phyloP scores from a whole-genome alignment of 2,113 vertebrate genomes.

The Guaruba guarouba region DNA sequence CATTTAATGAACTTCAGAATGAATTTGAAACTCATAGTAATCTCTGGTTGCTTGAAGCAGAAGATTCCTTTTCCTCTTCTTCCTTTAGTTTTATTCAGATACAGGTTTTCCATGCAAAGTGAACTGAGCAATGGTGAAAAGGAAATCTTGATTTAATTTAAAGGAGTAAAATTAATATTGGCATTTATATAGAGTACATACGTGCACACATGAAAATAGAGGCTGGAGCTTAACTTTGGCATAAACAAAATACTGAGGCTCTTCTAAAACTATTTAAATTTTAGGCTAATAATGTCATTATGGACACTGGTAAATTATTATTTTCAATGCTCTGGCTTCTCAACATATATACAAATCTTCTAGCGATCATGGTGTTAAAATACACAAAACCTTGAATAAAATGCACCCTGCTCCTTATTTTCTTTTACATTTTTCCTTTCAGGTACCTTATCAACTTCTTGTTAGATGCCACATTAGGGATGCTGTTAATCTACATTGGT shows the following conservation, averaged over 20 bases:
- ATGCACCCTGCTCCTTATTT: background rate
- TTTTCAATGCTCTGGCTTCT: background rate
- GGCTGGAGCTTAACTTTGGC: background rate
- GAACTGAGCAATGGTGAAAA: background rate
- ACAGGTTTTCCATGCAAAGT: background rate
- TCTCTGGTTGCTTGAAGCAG: background rate
- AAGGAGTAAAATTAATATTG: background rate
- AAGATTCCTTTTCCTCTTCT: background rate
- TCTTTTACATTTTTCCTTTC: background rate
- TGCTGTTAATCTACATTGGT: slow-evolving; percentile 95
- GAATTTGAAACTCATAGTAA: background rate
- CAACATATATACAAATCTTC: background rate
- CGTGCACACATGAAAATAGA: background rate
- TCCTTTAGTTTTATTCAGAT: background rate
- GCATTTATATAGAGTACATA: background rate
- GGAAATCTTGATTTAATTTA: background rate
- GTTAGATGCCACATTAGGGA: slow-evolving; percentile 92
- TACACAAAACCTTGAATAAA: background rate
- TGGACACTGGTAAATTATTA: background rate
- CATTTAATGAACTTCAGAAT: background rate
- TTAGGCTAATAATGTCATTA: background rate
- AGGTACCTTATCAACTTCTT: slow-evolving; percentile 99
- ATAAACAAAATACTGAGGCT: background rate
- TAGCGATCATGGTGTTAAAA: background rate
- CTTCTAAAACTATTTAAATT: background rate